Evolutionary conservation across 2,797 vertebrate genomes (phyloP).

Genomic region (Eulemur mongoz): DNA sequence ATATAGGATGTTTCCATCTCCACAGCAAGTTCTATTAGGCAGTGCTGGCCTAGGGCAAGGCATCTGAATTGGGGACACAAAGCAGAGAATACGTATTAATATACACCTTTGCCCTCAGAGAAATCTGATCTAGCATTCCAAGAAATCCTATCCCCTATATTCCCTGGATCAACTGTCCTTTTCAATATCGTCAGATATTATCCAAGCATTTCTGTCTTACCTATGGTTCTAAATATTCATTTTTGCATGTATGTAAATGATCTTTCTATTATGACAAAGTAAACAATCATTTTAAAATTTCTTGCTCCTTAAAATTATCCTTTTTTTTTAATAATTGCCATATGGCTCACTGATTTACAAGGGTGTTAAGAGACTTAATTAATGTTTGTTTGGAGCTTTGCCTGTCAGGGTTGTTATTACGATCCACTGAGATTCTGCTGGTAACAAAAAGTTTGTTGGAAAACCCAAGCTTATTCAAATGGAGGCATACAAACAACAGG

Average conservation of each 20-base stretch:
- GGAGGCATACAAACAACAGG: not conserved
- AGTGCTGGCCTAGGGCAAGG: not conserved
- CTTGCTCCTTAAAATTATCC: conserved; percentile 63
- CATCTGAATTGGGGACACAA: not conserved
- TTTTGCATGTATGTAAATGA: conserved; percentile 56
- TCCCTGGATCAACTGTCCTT: not conserved
- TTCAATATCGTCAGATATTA: conserved; percentile 48
- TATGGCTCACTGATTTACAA: conserved; percentile 72
- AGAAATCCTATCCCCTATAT: not conserved
- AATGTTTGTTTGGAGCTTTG: conserved; percentile 73
- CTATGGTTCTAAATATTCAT: conserved; percentile 52
- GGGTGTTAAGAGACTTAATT: conserved; percentile 72
- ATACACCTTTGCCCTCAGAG: not conserved
- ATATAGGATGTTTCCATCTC: not conserved
- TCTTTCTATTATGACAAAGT: conserved; percentile 57
- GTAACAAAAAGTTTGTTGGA: conserved; percentile 47
- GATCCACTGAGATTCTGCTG: conserved; percentile 54
- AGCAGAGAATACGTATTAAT: not conserved
- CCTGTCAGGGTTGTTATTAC: conserved; percentile 63
- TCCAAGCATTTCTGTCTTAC: conserved; percentile 52
- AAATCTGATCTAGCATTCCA: not conserved
- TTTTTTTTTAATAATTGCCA: conserved; percentile 65
- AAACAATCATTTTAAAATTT: conserved; percentile 70
- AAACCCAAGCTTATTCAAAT: conserved; percentile 23
- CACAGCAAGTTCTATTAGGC: not conserved